Conservation (phyloP, 2,113 vertebrate genomes). For the Engraulis encrasicolus region DNA sequence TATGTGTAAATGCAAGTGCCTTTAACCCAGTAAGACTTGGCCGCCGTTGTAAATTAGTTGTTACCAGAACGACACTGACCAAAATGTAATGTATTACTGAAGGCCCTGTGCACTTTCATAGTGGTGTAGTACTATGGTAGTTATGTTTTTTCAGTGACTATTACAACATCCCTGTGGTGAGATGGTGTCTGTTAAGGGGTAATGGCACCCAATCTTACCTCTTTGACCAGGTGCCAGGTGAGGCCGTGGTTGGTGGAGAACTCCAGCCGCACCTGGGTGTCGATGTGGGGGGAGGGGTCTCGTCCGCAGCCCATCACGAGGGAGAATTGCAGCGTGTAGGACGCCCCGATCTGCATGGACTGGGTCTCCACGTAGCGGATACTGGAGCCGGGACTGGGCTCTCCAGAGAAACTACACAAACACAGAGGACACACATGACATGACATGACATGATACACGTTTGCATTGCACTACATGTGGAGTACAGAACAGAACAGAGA, state of each 20-base stretch:
- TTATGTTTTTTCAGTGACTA: too few relatives aligned
- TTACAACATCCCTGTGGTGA: too few relatives aligned
- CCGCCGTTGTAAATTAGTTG: too few relatives aligned
- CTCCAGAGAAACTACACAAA: constrained; percentile 81
- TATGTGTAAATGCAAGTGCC: background rate
- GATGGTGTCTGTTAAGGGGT: too few relatives aligned
- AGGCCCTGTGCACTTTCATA: too few relatives aligned
- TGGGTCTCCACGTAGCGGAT: constrained; percentile 98
- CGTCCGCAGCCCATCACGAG: constrained; percentile 94
- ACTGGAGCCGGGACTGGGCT: constrained; percentile 89
- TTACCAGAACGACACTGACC: too few relatives aligned
- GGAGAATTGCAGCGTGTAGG: constrained; percentile 96
- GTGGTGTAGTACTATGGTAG: too few relatives aligned
- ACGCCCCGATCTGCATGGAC: constrained; percentile 97
- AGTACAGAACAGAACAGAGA: too few relatives aligned
- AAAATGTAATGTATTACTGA: too few relatives aligned
- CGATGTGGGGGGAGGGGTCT: constrained; percentile 88
- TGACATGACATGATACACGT: too few relatives aligned
- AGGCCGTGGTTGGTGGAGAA: constrained; percentile 98
- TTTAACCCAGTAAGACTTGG: too few relatives aligned
- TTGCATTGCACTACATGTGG: too few relatives aligned
- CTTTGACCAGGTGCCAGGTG: constrained; percentile 97
- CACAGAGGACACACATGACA: background rate
- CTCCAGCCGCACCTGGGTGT: constrained; percentile 96
- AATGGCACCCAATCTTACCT: constrained; percentile 77